Base-by-base conservation (phyloP, 2,113 vertebrate genomes). In the Phrynocephalus versicolor region DNA sequence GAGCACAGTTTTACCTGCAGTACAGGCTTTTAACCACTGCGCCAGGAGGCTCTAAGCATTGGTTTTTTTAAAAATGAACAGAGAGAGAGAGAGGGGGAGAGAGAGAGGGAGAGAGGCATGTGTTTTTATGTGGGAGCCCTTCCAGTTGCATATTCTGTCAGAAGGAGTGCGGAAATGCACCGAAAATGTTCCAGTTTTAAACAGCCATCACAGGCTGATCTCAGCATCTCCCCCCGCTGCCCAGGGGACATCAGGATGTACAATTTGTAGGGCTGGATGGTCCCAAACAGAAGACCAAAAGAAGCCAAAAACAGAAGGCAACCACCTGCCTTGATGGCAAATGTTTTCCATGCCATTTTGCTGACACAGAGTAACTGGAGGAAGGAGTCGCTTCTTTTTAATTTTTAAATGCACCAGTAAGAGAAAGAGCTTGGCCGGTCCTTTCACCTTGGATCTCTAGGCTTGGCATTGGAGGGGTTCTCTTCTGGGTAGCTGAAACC, bases 401-500 rank as follows among this genome's bases (percentile, higher is more conserved):
- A 1, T 25, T 65, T 65, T 21, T 23, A 21, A 30, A 27, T n/a
- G n/a, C n/a, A n/a, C n/a, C n/a, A n/a, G 2, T 15, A 65, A 81
- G 58, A 65, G 41, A 45, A 41, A 41, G 78, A 21, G 37, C 23
- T 18, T 39, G n/a, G 70, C 2, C 84, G 25, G 65, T 73, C 0
- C 16, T 81, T 3, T 10, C 41, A 95, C 95, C 93, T 95, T 87
- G 88, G 75, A 23, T 67, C 33, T 35, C 80, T 64, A 75, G 88
- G 25, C 16, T 75, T 78, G 4, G 76, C 78, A 35, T 85, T 90
- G 86, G 91, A 86, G 67, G 94, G 93, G 62, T 93, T 95, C 74
- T 95, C 93, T 51, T 95, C 94, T 5, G 91, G 93, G 84, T 95
- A 96, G 89, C 95, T 96, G 91, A 95, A 96, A 57, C 89, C 89